These are phyloP conservation scores for Dione vanillae DNA, from an alignment of 2,888 invertebrate genomes.

Conservation along the genomic window DNA sequence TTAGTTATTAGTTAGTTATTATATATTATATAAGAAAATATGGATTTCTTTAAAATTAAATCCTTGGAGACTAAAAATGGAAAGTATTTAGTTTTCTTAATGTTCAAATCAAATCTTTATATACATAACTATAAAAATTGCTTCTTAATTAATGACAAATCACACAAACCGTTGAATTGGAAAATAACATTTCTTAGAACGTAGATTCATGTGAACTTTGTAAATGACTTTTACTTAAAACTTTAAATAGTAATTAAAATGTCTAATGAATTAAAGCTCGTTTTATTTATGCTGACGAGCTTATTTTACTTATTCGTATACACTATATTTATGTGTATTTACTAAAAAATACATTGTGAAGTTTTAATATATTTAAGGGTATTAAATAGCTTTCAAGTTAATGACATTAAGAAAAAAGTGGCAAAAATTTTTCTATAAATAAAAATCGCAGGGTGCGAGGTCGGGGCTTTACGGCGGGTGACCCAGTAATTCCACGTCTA, in stretches of 20 bases:
- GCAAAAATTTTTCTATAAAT: too few species aligned
- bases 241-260: background rate
- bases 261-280: background rate
- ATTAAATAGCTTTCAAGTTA: too few species aligned
- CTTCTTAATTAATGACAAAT: conserved; percentile 34
- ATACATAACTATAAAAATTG: background rate
- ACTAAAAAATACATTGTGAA: too few species aligned
- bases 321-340: too few species aligned
- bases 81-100: background rate
- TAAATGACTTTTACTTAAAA: background rate
- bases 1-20: too few species aligned
- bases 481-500: too few species aligned
- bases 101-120: background rate
- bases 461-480: too few species aligned
- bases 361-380: too few species aligned
- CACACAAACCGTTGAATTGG: conserved; percentile 34
- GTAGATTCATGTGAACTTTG: conserved; percentile 16
- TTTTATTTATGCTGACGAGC: background rate
- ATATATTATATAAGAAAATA: too few species aligned
- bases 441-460: too few species aligned
- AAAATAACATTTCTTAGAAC: conserved; percentile 34
- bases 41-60: too few species aligned
- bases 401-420: too few species aligned
- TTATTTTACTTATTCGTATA: background rate
- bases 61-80: background rate